Evolutionary conservation across 2,113 vertebrate species (phyloP).

Genomic region (Nothoprocta perdicaria): DNA sequence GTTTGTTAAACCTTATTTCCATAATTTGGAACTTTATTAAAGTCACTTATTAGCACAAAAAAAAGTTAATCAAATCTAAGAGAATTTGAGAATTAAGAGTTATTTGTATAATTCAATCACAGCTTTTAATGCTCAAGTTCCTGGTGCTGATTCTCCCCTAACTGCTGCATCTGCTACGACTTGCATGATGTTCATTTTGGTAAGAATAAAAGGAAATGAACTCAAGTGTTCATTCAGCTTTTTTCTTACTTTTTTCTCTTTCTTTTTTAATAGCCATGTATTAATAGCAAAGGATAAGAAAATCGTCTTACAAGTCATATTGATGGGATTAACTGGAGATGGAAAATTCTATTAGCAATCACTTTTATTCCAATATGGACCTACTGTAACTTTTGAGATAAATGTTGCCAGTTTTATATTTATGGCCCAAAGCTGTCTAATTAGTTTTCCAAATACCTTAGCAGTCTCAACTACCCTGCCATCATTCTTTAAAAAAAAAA

Average conservation of each 20-base stretch:
- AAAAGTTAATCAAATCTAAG: background rate
- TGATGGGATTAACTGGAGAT: background rate
- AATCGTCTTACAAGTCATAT: background rate
- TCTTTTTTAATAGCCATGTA: background rate
- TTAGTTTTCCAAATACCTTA: background rate
- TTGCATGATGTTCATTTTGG: background rate
- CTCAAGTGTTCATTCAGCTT: too few species aligned
- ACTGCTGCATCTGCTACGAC: background rate
- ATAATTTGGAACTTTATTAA: fast-evolving
- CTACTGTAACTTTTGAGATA: background rate
- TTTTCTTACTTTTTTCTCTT: background rate
- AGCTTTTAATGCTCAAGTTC: background rate
- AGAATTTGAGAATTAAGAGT: background rate
- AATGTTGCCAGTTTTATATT: background rate
- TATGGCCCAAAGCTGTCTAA: background rate
- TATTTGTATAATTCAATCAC: too few species aligned
- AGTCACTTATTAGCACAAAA: background rate
- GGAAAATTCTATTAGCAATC: background rate
- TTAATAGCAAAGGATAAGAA: background rate
- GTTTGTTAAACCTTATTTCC: background rate
- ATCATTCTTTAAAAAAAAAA: background rate
- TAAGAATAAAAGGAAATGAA: background rate
- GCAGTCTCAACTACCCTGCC: fast-evolving
- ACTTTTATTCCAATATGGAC: background rate
- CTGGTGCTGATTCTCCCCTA: background rate